Conservation (phyloP, 1,140 invertebrate species). For the Drosophila paulistorum region DNA sequence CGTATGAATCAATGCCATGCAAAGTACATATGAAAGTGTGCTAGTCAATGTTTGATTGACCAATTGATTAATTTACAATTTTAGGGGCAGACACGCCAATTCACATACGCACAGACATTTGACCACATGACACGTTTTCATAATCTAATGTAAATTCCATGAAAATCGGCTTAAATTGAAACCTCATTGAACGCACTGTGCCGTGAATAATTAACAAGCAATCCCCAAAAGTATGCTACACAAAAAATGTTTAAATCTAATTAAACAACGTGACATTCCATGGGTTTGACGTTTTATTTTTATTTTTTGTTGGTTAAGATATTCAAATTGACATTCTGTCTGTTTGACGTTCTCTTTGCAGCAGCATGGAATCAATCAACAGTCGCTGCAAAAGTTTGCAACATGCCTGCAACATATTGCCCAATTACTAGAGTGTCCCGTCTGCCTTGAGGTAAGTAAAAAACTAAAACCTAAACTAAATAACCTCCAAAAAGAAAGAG, state of each 20-base stretch:
- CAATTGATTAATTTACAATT: slow-evolving; percentile 1
- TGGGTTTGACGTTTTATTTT: not conserved
- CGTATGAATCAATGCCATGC: not conserved
- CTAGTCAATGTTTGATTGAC: not conserved
- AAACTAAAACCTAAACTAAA: not conserved
- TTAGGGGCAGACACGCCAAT: not conserved
- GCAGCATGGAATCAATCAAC: slow-evolving; percentile 80
- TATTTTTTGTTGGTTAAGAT: not conserved
- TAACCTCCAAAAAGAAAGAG: not conserved
- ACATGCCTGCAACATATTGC: slow-evolving; percentile 83
- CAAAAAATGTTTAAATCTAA: slow-evolving; percentile 24
- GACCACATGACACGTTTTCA: not conserved
- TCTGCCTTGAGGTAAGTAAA: slow-evolving; percentile 83
- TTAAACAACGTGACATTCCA: slow-evolving; percentile 14
- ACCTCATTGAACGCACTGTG: slow-evolving; percentile 11
- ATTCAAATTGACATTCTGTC: slow-evolving; percentile 19
- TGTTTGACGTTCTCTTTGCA: slow-evolving; percentile 50
- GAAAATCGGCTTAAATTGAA: slow-evolving; percentile 39
- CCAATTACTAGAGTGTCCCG: slow-evolving; percentile 84
- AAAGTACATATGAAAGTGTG: not conserved
- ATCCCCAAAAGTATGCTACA: slow-evolving; percentile 21
- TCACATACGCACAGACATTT: slow-evolving; percentile 23
- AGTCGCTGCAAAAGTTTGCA: slow-evolving; percentile 83
- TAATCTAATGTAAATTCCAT: slow-evolving; percentile 32
- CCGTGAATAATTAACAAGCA: slow-evolving; percentile 31